phyloP scores from a whole-genome alignment of 1,140 invertebrate species.

The Aphelenchoides besseyi region DNA sequence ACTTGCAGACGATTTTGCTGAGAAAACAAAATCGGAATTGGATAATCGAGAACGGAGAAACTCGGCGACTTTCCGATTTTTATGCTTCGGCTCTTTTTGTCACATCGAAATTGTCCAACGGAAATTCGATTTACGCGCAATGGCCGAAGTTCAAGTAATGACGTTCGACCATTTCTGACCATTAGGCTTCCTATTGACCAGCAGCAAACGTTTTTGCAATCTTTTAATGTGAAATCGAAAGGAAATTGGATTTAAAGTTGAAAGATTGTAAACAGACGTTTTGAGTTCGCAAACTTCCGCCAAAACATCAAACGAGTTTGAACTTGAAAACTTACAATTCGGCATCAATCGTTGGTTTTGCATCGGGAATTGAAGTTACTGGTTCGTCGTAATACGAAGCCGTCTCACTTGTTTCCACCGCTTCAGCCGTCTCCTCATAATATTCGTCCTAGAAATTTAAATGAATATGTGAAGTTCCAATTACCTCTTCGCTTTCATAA shows the following conservation, averaged over 20 bases:
- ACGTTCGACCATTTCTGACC: no score
- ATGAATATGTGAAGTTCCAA: background rate
- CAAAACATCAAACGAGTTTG: background rate
- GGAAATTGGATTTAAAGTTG: background rate
- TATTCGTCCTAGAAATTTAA: slow-evolving; percentile 4
- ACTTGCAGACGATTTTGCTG: no score
- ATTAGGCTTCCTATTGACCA: no score
- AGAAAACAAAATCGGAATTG: background rate
- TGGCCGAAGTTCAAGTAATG: background rate
- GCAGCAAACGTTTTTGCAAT: no score
- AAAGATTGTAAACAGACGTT: background rate
- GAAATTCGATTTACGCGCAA: slow-evolving; percentile 3
- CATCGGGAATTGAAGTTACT: background rate
- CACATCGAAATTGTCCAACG: background rate
- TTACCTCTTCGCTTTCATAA: background rate
- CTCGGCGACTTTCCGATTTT: background rate
- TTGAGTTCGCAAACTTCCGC: background rate
- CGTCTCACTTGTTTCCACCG: background rate
- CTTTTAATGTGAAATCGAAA: background rate
- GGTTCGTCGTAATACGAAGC: slow-evolving; percentile 5
- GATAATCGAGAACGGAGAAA: background rate
- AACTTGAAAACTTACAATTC: slow-evolving; percentile 11
- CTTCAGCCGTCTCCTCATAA: slow-evolving; percentile 8
- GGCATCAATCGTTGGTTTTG: background rate
- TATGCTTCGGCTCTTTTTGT: no score